Evolutionary conservation across 1,140 invertebrate genomes (phyloP).

Genomic region (Drosophila ercepeae): DNA sequence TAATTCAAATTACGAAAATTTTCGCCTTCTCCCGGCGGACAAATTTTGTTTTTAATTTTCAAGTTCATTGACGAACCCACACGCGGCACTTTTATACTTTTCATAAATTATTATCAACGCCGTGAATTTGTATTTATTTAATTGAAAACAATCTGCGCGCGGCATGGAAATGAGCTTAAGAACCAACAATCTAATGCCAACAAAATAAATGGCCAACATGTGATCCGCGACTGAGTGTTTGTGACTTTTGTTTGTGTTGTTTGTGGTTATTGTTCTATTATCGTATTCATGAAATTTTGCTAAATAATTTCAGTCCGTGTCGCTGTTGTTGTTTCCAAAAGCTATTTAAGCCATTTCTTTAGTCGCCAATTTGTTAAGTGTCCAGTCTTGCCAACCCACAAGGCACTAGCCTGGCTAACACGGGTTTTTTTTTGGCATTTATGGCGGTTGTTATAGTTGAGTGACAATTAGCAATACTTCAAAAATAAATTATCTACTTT

Average conservation of each 20-base stretch:
- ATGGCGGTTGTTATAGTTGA: neutral
- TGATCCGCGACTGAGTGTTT: constrained; percentile 39
- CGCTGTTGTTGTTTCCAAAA: constrained; percentile 19
- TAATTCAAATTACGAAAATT: constrained; percentile 24
- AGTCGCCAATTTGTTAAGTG: constrained; percentile 69
- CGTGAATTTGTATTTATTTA: constrained; percentile 56
- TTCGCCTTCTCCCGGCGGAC: constrained; percentile 8
- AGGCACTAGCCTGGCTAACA: too few relatives aligned
- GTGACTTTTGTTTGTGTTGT: too few relatives aligned
- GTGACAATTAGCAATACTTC: neutral
- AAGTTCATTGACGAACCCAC: constrained; percentile 63
- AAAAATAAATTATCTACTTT: neutral
- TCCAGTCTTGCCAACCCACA: too few relatives aligned
- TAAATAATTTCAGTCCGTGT: constrained; percentile 37
- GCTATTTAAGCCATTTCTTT: constrained; percentile 58
- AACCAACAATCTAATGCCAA: constrained; percentile 4
- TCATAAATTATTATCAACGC: constrained; percentile 26
- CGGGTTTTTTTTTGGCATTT: constrained; percentile 4
- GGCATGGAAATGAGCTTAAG: constrained; percentile 60
- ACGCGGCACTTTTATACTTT: constrained; percentile 12
- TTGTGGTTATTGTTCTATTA: constrained; percentile 48
- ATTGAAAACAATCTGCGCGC: constrained; percentile 36
- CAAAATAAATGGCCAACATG: constrained; percentile 69
- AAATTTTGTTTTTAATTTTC: constrained; percentile 66
- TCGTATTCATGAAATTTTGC: constrained; percentile 54